Conservation (phyloP, 2,888 invertebrate species). For the Ypsolopha scabrella region DNA sequence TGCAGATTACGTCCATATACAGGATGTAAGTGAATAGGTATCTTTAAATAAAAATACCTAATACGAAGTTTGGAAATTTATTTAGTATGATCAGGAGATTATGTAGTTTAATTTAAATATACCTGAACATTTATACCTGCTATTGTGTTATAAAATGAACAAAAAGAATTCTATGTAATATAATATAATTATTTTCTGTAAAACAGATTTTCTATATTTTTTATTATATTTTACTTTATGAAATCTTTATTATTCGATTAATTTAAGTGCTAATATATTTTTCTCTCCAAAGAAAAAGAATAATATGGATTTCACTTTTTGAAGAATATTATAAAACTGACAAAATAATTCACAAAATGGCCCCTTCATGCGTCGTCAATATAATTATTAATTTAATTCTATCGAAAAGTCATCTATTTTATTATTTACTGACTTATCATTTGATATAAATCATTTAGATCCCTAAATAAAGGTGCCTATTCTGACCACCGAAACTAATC, state of each 20-base stretch:
- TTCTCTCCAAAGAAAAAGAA: constrained; percentile 2
- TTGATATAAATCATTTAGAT: constrained; percentile 23
- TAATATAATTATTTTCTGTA: constrained; percentile 1
- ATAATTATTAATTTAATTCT: constrained; percentile 1
- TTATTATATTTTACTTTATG: constrained; percentile 3
- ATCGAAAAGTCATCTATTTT: constrained; percentile 1
- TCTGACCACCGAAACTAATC: too few species aligned
- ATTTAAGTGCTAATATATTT: constrained; percentile 2
- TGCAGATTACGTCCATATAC: too few species aligned
- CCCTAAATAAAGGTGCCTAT: too few species aligned
- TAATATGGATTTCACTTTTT: background rate
- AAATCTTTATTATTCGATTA: constrained; percentile 3
- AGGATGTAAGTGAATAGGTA: too few species aligned
- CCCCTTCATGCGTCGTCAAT: background rate
- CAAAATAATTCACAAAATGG: background rate
- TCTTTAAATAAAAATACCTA: too few species aligned
- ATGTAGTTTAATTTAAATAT: too few species aligned
- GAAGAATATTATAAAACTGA: background rate
- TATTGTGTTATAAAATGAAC: background rate
- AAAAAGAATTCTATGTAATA: background rate
- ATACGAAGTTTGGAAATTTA: too few species aligned
- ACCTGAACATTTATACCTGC: too few species aligned
- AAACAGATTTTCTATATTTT: constrained; percentile 5
- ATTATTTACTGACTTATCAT: constrained; percentile 15
- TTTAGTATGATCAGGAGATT: too few species aligned